Evolutionary conservation across 2,113 vertebrate species (phyloP), one percentile per base, ranked within the genome.

Genomic region (Archocentrus centrarchus): DNA sequence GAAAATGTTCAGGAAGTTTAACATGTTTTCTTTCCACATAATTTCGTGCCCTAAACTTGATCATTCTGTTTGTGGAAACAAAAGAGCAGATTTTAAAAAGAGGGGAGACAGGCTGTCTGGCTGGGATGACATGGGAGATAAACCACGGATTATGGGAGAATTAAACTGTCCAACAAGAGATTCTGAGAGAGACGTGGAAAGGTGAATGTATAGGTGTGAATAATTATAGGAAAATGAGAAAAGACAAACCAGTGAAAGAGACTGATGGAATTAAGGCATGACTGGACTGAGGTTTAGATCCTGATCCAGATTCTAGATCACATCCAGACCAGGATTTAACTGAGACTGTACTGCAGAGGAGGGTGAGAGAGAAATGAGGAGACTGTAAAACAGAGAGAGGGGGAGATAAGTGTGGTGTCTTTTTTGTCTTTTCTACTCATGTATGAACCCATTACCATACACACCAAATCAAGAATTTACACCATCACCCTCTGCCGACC

Each of bases 261-360:
- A 32, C 10, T 13, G 6, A 44, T n/a, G 44, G 44, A 32, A 73
- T 50, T 18, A 53, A 53, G 66, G 20, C 17, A 53, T 53, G 66
- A 32, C 24, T 32, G 44, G 24, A 73, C 68, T 55, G 47, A 30
- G 53, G 47, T 73, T 66, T 62, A 50, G 64, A 86, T 73, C 84
- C 84, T 77, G 84, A 75, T 87, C 82, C 87, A 37, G 79, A 44
- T 30, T 14, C 14, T 14, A 62, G 30, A 64, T 78, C 4, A 14
- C 6, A 89, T 85, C 85, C 85, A 68, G 57, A 70, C 64, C 89
- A 79, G 89, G 80, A 53, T 76, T 90, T 84, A 41, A 68, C 3
- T 22, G 9, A 77, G 55, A 64, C 82, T 22, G 32, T 55, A 80
- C 53, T 82, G 84, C 78, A 90, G 85, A 63, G 76, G 30, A 2